These are phyloP conservation scores for Telmatochromis brichardi DNA, from an alignment of 2,113 vertebrate genomes.

Conservation along the genomic window DNA sequence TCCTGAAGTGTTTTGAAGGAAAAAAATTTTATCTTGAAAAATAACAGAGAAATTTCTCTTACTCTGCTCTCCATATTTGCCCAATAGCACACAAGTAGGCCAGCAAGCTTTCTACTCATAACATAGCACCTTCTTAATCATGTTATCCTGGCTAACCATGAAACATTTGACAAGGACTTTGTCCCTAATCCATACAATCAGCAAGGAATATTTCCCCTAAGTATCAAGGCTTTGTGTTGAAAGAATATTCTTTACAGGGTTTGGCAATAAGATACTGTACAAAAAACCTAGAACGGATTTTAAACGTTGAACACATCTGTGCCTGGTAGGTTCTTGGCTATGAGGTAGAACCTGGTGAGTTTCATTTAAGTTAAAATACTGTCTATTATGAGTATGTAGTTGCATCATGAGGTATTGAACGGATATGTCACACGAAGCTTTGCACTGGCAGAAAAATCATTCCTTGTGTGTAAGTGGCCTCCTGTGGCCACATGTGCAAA, in stretches of 20 bases:
- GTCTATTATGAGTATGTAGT: slow-evolving; percentile 72
- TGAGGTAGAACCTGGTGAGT: slow-evolving; percentile 77
- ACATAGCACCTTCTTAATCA: slow-evolving; percentile 63
- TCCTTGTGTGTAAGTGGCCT: slow-evolving; percentile 73
- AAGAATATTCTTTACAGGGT: slow-evolving; percentile 54
- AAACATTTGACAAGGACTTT: slow-evolving; percentile 44
- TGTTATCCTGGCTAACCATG: slow-evolving; percentile 49
- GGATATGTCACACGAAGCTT: slow-evolving; percentile 74
- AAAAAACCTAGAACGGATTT: slow-evolving; percentile 47
- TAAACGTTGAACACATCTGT: slow-evolving; percentile 53
- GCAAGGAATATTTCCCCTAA: slow-evolving; percentile 64
- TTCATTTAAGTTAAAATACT: slow-evolving; percentile 72
- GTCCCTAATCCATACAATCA: slow-evolving; percentile 56
- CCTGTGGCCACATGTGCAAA: slow-evolving; percentile 74
- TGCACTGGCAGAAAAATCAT: slow-evolving; percentile 74
- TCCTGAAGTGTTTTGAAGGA: slow-evolving; percentile 21
- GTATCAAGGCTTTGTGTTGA: slow-evolving; percentile 69
- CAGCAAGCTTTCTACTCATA: slow-evolving; percentile 42
- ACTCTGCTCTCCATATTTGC: slow-evolving; percentile 16
- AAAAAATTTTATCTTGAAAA: slow-evolving; percentile 21
- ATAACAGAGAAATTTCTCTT: slow-evolving; percentile 27
- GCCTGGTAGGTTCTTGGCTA: slow-evolving; percentile 73
- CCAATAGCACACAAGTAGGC: slow-evolving; percentile 39
- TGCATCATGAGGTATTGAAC: slow-evolving; percentile 77
- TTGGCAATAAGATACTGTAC: slow-evolving; percentile 61